Percentiles rank a stretch among this genome's conserved stretches.
Conservation (phyloP, 1,140 invertebrate species). For the Trissolcus basalis region DNA sequence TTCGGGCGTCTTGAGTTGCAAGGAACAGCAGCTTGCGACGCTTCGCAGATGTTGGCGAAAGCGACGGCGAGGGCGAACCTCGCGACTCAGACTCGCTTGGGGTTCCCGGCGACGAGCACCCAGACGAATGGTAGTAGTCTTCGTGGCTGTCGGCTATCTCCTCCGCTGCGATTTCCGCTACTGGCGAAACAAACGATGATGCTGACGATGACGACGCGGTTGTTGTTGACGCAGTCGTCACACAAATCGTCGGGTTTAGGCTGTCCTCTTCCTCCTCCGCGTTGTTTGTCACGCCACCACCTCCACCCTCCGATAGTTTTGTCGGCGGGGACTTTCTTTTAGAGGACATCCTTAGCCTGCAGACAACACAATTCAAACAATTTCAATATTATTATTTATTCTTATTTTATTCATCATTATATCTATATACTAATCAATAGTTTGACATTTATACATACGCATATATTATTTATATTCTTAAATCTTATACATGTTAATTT, state of each 20-base stretch:
- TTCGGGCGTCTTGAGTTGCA: constrained; percentile 59
- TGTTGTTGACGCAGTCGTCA: constrained; percentile 43
- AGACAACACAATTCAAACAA: constrained; percentile 49
- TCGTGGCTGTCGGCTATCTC: constrained; percentile 64
- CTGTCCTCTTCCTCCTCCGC: constrained; percentile 79
- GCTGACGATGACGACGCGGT: constrained; percentile 45
- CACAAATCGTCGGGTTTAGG: constrained; percentile 73
- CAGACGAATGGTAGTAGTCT: constrained; percentile 71
- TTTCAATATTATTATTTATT: no score
- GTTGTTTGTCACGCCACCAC: constrained; percentile 76
- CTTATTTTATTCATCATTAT: no score
- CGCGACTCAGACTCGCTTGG: constrained; percentile 71
- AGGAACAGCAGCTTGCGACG: constrained; percentile 65
- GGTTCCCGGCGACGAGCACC: constrained; percentile 72
- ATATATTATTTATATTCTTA: no score
- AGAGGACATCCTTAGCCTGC: constrained; percentile 92
- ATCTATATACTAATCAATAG: no score
- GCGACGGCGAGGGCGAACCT: constrained; percentile 70
- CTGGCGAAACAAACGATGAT: constrained; percentile 40
- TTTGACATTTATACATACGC: no score
- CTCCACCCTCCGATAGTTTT: constrained; percentile 89
- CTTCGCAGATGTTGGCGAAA: constrained; percentile 66
- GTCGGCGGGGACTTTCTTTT: constrained; percentile 94
- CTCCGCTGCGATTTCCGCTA: constrained; percentile 53
- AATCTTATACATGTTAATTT: no score